A percentile compares a stretch with the other conserved stretches of the same genome.
Evolutionary conservation across 2,888 invertebrate species (phyloP).

Genomic region (Volucella bombylans): DNA sequence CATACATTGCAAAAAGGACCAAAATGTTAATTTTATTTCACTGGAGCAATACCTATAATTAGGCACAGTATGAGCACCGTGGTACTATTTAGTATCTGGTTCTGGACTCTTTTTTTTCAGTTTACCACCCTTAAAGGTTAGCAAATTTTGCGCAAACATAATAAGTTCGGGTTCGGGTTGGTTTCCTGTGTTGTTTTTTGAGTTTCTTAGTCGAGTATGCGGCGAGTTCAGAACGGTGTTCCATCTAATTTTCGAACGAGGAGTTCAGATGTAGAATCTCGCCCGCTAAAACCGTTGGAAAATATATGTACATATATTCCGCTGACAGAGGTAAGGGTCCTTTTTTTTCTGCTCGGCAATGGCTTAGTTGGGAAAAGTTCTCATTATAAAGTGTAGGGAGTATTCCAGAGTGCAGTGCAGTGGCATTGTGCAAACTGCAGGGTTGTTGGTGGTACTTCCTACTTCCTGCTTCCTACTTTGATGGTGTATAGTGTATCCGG

Average conservation of each 20-base stretch:
- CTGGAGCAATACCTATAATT: constrained; percentile 64
- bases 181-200: not conserved
- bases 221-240: constrained; percentile 55
- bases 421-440: not conserved
- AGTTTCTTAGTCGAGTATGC: not conserved
- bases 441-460: constrained; percentile 37
- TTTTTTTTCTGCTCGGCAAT: constrained; percentile 23
- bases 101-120: constrained; percentile 10
- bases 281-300: constrained; percentile 61
- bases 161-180: constrained; percentile 16
- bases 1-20: constrained; percentile 18
- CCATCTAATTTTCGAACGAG: constrained; percentile 58
- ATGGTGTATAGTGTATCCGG: constrained; percentile 40
- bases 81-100: not conserved
- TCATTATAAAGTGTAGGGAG: constrained; percentile 58
- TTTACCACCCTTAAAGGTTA: constrained; percentile 27
- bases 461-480: constrained; percentile 17
- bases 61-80: constrained; percentile 39
- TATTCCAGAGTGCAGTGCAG: constrained; percentile 32
- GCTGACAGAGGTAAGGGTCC: constrained; percentile 10
- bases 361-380: constrained; percentile 64
- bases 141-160: constrained; percentile 62
- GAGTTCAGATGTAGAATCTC: constrained; percentile 34
- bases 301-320: constrained; percentile 50
- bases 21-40: constrained; percentile 65